These are phyloP conservation scores for Limnodromus scolopaceus DNA, from an alignment of 2,797 vertebrate genomes.

Conservation along the genomic window DNA sequence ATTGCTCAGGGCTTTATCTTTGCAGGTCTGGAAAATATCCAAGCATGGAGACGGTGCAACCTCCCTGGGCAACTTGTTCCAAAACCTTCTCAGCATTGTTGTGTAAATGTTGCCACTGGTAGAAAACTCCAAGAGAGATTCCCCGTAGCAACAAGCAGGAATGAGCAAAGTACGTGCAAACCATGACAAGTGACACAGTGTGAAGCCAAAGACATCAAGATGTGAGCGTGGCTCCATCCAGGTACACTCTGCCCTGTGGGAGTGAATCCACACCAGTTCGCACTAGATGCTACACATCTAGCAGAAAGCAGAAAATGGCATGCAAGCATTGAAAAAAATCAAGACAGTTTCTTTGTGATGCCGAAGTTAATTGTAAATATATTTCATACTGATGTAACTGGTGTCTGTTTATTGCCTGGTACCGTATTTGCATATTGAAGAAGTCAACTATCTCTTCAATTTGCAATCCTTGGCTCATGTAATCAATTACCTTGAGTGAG, in stretches of 20 bases:
- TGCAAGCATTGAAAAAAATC: background rate
- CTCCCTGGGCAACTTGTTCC: background rate
- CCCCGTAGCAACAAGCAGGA: background rate
- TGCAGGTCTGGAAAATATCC: background rate
- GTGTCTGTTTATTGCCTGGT: conserved; percentile 41
- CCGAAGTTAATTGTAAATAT: conserved; percentile 37
- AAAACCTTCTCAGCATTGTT: background rate
- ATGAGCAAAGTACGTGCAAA: background rate
- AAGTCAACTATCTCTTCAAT: conserved; percentile 64
- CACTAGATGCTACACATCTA: background rate
- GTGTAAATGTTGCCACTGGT: background rate
- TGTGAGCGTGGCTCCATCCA: background rate
- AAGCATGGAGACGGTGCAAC: background rate
- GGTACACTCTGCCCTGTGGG: background rate
- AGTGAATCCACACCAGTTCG: background rate
- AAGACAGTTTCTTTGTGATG: background rate
- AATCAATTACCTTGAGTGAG: conserved; percentile 41
- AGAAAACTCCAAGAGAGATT: background rate
- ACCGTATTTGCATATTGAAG: conserved; percentile 62
- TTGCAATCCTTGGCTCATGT: background rate
- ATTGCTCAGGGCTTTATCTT: background rate
- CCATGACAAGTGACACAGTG: background rate
- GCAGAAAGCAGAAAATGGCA: background rate
- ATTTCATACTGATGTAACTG: background rate
- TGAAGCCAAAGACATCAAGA: background rate